A percentile compares a stretch with the other conserved stretches of the same genome.
phyloP scores from a whole-genome alignment of 2,113 vertebrate genomes.

The Machaerirhynchus nigripectus region DNA sequence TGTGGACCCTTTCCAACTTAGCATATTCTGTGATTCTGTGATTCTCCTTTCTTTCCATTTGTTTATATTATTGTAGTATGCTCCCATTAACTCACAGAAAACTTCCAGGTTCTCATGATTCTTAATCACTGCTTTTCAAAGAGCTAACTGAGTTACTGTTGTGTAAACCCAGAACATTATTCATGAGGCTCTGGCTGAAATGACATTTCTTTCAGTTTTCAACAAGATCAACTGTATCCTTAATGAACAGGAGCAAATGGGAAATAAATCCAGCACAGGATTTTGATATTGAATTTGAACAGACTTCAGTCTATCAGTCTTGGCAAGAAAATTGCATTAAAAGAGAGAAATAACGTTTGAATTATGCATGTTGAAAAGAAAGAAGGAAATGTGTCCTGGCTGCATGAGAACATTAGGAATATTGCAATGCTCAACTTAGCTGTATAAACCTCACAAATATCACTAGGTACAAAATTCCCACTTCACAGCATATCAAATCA shows the following conservation, averaged over 20 bases:
- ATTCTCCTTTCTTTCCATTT: not conserved
- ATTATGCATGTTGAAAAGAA: constrained; percentile 38
- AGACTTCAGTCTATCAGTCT: not conserved
- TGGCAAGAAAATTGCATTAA: constrained; percentile 28
- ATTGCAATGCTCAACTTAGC: not conserved
- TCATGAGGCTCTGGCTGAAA: constrained; percentile 17
- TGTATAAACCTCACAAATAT: not conserved
- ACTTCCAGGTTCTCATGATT: constrained; percentile 23
- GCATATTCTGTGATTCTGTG: not conserved
- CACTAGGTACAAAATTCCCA: not conserved
- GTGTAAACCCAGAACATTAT: constrained; percentile 40
- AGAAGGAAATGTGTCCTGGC: not conserved
- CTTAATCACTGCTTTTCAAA: constrained; percentile 39
- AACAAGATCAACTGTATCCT: constrained; percentile 1
- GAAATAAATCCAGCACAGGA: constrained; percentile 24
- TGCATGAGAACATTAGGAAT: constrained; percentile 5
- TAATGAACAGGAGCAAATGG: constrained; percentile 22
- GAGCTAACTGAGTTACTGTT: constrained; percentile 26
- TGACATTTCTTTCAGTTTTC: constrained; percentile 10
- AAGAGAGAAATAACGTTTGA: constrained; percentile 11
- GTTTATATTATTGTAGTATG: not conserved
- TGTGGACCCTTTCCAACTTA: not conserved
- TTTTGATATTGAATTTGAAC: constrained; percentile 30
- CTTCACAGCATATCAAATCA: not conserved
- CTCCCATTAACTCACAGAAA: constrained; percentile 20